phyloP scores from a whole-genome alignment of 35 echinoderm and acorn worm genomes.

The Stichopus chloronotus region DNA sequence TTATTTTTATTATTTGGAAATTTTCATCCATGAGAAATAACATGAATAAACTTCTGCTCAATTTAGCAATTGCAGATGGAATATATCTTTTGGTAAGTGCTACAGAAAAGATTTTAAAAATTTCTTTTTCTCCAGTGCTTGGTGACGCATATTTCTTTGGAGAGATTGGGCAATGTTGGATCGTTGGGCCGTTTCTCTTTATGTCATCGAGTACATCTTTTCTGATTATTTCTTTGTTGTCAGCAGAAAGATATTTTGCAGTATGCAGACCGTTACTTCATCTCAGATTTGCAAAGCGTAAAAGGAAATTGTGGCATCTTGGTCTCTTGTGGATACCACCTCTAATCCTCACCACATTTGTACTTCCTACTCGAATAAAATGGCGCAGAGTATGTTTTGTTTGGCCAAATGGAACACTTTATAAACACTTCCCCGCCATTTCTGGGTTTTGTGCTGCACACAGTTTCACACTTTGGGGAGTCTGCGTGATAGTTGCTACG shows the following conservation, averaged over 20 bases:
- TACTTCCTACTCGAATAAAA: slow-evolving; percentile 53
- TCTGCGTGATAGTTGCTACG: slow-evolving; percentile 36
- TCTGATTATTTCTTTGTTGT: slow-evolving; percentile 62
- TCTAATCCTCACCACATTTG: slow-evolving; percentile 12
- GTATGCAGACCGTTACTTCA: no score
- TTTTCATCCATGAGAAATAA: slow-evolving; percentile 70
- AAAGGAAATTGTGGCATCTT: slow-evolving; percentile 29
- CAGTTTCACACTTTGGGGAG: slow-evolving; percentile 20
- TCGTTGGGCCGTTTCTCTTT: slow-evolving; percentile 36
- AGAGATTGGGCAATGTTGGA: neutral
- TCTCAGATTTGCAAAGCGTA: slow-evolving; percentile 1
- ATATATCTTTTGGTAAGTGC: slow-evolving; percentile 65
- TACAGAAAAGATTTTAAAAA: slow-evolving; percentile 65
- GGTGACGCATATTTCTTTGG: slow-evolving; percentile 45
- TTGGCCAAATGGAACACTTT: no score
- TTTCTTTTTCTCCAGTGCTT: slow-evolving; percentile 23
- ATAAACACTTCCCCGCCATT: no score
- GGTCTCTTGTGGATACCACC: no score
- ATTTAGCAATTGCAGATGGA: slow-evolving; percentile 73
- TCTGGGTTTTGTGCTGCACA: no score
- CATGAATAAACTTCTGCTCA: slow-evolving; percentile 61
- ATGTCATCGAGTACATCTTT: slow-evolving; percentile 59
- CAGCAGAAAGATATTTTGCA: slow-evolving; percentile 65
- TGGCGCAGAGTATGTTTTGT: slow-evolving; percentile 10
- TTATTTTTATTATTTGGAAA: slow-evolving; percentile 63